Evolutionary conservation across 1,140 invertebrate genomes (phyloP).

Genomic region (Nebria ingens): DNA sequence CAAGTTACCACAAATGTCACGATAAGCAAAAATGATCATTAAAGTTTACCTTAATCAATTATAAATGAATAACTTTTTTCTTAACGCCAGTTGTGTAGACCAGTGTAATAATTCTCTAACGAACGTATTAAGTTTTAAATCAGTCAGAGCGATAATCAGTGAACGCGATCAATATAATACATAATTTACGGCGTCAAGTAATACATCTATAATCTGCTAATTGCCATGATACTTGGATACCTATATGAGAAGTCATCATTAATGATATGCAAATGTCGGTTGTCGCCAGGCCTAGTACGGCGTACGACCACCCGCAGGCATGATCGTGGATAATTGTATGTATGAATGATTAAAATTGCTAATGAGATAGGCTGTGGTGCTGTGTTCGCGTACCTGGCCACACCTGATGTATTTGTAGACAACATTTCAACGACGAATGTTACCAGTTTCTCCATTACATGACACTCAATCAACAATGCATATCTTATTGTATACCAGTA

Average conservation of each 20-base stretch:
- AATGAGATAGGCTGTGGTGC: background rate
- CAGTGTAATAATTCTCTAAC: background rate
- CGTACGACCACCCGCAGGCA: conserved; percentile 4
- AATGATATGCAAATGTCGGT: background rate
- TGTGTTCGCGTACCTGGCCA: background rate
- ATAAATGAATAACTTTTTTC: background rate
- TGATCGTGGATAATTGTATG: background rate
- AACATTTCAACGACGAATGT: too few relatives aligned
- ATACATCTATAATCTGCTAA: conserved; percentile 4
- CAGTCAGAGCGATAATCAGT: background rate
- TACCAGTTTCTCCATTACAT: too few relatives aligned
- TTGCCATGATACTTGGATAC: background rate
- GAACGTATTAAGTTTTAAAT: background rate
- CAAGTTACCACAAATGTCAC: background rate
- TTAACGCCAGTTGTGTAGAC: background rate
- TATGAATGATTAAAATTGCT: conserved; percentile 9
- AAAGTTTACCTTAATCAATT: background rate
- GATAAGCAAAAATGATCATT: background rate
- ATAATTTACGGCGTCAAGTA: background rate
- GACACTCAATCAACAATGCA: too few relatives aligned
- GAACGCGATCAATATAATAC: background rate
- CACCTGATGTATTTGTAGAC: conserved; percentile 1
- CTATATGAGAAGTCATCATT: background rate
- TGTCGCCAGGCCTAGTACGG: background rate
- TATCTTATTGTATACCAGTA: too few relatives aligned